A percentile compares a stretch with the other conserved stretches of the same genome.
phyloP scores from a whole-genome alignment of 2,113 vertebrate species.

The Calidris pygmaea region DNA sequence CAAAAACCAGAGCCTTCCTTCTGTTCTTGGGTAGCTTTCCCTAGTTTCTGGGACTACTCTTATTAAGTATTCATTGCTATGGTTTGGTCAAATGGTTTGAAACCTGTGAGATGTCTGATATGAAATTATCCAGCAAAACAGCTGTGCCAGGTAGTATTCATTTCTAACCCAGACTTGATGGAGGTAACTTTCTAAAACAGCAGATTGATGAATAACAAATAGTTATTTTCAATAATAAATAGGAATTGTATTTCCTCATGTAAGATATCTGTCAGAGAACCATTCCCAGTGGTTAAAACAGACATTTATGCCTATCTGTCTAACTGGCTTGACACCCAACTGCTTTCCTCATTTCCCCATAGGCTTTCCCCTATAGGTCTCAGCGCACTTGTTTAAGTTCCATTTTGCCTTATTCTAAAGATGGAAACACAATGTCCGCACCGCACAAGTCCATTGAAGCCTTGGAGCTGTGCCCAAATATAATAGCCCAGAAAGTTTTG shows the following conservation, averaged over 20 bases:
- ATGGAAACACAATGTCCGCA: neutral
- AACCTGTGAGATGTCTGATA: neutral
- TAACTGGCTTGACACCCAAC: too few relatives aligned
- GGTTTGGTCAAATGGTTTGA: neutral
- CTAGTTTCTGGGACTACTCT: neutral
- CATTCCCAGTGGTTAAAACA: neutral
- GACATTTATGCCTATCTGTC: neutral
- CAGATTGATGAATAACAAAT: neutral
- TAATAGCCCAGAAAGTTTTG: neutral
- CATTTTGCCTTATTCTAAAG: neutral
- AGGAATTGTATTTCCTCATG: neutral
- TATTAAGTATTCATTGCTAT: neutral
- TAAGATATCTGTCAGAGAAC: neutral
- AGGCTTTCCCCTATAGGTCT: neutral
- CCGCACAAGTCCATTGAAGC: neutral
- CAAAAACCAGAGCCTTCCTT: neutral
- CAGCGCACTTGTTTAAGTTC: neutral
- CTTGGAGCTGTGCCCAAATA: neutral
- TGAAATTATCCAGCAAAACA: neutral
- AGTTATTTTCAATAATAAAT: neutral
- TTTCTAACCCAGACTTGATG: neutral
- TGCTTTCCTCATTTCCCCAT: neutral
- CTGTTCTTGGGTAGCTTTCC: neutral
- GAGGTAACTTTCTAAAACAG: neutral
- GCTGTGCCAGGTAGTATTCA: neutral